phyloP scores from a whole-genome alignment of 2,797 vertebrate genomes.

The Sebastes vulpes region DNA sequence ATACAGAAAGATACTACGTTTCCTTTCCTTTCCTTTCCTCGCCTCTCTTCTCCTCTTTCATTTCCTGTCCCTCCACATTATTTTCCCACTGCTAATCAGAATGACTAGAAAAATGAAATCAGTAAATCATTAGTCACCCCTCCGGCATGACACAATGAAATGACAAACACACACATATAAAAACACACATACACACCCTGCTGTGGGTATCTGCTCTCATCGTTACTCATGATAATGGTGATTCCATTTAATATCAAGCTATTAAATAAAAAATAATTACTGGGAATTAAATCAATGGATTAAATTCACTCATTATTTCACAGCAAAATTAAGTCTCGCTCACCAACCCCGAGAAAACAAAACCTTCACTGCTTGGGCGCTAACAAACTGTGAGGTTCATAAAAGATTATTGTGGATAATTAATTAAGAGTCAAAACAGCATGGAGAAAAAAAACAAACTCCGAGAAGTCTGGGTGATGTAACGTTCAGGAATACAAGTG shows the following conservation, averaged over 20 bases:
- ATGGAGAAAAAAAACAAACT: slow-evolving; percentile 2
- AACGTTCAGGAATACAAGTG: slow-evolving; percentile 5
- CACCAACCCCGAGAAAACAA: slow-evolving; percentile 42
- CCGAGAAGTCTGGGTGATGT: neutral
- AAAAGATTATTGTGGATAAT: slow-evolving; percentile 52
- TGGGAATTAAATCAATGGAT: slow-evolving; percentile 78
- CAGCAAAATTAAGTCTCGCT: slow-evolving; percentile 41
- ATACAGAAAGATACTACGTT: neutral
- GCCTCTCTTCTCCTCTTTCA: slow-evolving; percentile 44
- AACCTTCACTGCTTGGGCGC: slow-evolving; percentile 16
- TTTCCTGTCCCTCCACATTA: slow-evolving; percentile 69
- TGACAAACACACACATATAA: slow-evolving; percentile 6
- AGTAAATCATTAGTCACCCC: slow-evolving; percentile 78
- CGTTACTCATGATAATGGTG: slow-evolving; percentile 76
- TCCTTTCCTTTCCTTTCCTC: neutral
- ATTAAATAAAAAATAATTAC: slow-evolving; percentile 82
- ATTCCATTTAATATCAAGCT: slow-evolving; percentile 82
- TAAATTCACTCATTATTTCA: slow-evolving; percentile 72
- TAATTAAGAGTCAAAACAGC: slow-evolving; percentile 54
- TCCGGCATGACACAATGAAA: slow-evolving; percentile 72
- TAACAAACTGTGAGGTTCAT: slow-evolving; percentile 47
- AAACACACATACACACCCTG: slow-evolving; percentile 24
- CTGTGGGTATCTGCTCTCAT: slow-evolving; percentile 54
- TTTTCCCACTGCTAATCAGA: slow-evolving; percentile 76
- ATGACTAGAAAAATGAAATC: slow-evolving; percentile 81